Evolutionary conservation across 2,113 vertebrate genomes (phyloP).

Genomic region (Ursus arctos): DNA sequence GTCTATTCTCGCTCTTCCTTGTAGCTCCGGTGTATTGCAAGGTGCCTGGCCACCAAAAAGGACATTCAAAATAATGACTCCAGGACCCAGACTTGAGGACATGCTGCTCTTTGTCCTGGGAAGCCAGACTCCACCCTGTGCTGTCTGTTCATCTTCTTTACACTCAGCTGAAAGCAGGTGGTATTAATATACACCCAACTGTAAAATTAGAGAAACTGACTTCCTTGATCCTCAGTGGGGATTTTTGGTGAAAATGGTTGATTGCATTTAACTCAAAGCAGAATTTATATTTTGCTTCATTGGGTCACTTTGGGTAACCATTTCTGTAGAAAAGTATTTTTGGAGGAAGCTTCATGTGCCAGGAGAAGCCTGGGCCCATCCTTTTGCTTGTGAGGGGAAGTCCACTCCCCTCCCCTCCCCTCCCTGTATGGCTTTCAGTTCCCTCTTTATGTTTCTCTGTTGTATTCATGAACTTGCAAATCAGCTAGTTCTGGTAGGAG

Average conservation of each 20-base stretch:
- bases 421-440: conserved; percentile 72
- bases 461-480: not conserved
- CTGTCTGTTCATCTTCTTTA: not conserved
- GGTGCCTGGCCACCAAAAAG: not conserved
- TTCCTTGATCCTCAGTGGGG: conserved; percentile 19
- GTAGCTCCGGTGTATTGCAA: not conserved
- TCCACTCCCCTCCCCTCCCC: not conserved
- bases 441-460: conserved; percentile 64
- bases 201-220: conserved; percentile 31
- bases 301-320: conserved; percentile 5
- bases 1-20: not conserved
- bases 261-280: conserved; percentile 39
- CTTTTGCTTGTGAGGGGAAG: conserved; percentile 55
- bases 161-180: not conserved
- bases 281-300: conserved; percentile 54
- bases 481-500: conserved; percentile 40
- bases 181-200: not conserved
- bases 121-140: not conserved
- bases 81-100: not conserved
- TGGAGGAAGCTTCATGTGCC: conserved; percentile 53
- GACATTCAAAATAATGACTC: not conserved
- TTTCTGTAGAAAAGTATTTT: conserved; percentile 70
- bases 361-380: not conserved
- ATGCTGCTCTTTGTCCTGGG: not conserved
- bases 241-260: conserved; percentile 51